Evolutionary conservation across 2,113 vertebrate genomes (phyloP), one percentile per base, ranked within the genome.

Genomic region (Illadopsis cleaveri): DNA sequence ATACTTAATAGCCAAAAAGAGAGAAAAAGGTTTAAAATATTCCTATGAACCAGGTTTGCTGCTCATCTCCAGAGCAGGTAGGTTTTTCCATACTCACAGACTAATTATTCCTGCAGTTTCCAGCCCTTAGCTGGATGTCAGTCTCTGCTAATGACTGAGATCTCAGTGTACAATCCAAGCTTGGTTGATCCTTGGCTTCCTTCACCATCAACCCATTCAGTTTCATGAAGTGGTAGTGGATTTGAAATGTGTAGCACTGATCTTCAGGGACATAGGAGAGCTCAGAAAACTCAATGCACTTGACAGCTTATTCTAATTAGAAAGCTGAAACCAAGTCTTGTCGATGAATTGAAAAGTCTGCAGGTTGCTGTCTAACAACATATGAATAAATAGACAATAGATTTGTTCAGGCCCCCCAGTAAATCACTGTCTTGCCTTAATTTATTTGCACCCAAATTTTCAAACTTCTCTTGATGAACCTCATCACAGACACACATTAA

Each of bases 301-400:
- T 30, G 40, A 53, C 83, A 93, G 18, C 20, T 17, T 81, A 22
- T 84, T 95, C 80, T 95, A 90, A 95, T 93, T 48, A 11, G 44
- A 88, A 91, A 66, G 90, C n/a, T 88, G 86, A 97, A 96, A 78
- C 48, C 17, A 47, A 60, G 75, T 66, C 87, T 79, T 73, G 45
- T 22, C 35, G 28, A 16, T 50, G 33, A 79, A 81, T 62, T 84
- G 21, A 82, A 86, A 37, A 15, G 14, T 37, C 86, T 89, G 71
- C n/a, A 86, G 92, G 71, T 81, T 83, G n/a, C 31, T 73, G 45
- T 44, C 75, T 81, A 60, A 78, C 30, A 58, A 71, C n/a, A 80
- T 6, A 77, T 71, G 50, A 57, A 88, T 66, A 93, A 73, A 87
- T 47, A 93, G 66, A 91, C 66, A 44, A 60, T 45, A 88, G 33